phyloP scores from a whole-genome alignment of 2,888 invertebrate genomes.

The Corbicula japonica region DNA sequence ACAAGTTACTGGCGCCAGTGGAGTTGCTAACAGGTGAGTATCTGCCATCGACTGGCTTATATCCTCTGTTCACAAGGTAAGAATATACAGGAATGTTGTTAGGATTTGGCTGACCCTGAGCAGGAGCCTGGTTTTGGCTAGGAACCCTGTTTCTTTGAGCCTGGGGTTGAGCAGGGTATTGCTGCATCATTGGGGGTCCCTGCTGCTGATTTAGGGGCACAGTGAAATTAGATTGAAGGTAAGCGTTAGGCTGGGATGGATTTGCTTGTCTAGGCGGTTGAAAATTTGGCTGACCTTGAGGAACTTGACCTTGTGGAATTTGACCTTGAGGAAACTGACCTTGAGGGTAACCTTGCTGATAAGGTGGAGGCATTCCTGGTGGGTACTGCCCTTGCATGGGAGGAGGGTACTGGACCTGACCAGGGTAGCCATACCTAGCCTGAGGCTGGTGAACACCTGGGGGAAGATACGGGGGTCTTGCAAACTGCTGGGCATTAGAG shows the following conservation, averaged over 20 bases:
- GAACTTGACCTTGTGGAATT: slow-evolving; percentile 24
- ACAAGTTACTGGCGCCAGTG: slow-evolving; percentile 67
- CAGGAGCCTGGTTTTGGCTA: slow-evolving; percentile 17
- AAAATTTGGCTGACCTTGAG: slow-evolving; percentile 43
- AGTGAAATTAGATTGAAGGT: slow-evolving; percentile 66
- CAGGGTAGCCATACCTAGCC: slow-evolving; percentile 71
- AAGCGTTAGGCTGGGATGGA: slow-evolving; percentile 37
- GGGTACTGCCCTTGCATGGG: slow-evolving; percentile 13
- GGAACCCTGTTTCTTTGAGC: slow-evolving; percentile 25
- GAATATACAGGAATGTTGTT: slow-evolving; percentile 75
- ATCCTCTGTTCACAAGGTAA: slow-evolving; percentile 80
- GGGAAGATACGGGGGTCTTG: slow-evolving; percentile 52
- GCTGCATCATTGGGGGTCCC: slow-evolving; percentile 13
- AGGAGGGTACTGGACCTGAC: slow-evolving; percentile 24
- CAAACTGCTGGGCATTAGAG: slow-evolving; percentile 51
- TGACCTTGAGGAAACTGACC: slow-evolving; percentile 44
- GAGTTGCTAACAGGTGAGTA: slow-evolving; percentile 64
- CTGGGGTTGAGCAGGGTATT: slow-evolving; percentile 19
- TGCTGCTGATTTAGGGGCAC: slow-evolving; percentile 63
- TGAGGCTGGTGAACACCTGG: slow-evolving; percentile 70
- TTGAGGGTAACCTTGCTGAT: slow-evolving; percentile 30
- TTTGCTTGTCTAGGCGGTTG: too few relatives aligned
- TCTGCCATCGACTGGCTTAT: slow-evolving; percentile 72
- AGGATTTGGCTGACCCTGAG: slow-evolving; percentile 24
- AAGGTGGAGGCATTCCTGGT: slow-evolving; percentile 5